A percentile compares a stretch with the other conserved stretches of the same genome.
Conservation (phyloP, 1,140 invertebrate species). For the Hermatobates lingyangjiaoensis region DNA sequence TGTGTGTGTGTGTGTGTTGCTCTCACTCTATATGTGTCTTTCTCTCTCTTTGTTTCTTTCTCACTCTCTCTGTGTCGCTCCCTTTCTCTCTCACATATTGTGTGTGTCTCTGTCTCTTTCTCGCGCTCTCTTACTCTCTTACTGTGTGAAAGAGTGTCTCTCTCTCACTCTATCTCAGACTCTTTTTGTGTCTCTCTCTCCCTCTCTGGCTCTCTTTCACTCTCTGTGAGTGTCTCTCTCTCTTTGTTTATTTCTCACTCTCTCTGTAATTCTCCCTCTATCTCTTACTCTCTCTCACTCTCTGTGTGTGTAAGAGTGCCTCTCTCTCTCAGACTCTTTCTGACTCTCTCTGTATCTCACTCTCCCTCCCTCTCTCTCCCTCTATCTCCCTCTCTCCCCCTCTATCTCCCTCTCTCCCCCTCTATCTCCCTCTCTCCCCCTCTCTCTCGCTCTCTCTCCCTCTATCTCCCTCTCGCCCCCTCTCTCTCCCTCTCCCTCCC, state of each 20-base stretch:
- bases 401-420: background rate
- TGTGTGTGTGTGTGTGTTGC: background rate
- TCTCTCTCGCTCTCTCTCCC: background rate
- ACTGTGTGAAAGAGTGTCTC: background rate
- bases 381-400: background rate
- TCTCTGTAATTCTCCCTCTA: background rate
- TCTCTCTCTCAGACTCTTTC: background rate
- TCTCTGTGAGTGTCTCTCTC: background rate
- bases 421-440: background rate
- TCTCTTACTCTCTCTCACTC: background rate
- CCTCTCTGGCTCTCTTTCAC: background rate
- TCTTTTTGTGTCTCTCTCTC: background rate
- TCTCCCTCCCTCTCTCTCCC: background rate
- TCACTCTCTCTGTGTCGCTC: background rate
- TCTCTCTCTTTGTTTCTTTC: background rate
- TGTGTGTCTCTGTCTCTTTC: background rate
- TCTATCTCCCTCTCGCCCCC: background rate
- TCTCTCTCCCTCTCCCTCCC: background rate
- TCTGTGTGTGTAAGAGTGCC: background rate
- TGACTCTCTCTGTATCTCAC: background rate
- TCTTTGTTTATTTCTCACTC: background rate
- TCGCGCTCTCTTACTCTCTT: background rate
- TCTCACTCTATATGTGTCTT: background rate
- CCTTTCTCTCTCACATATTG: background rate
- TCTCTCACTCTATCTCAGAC: background rate